Evolutionary conservation across 2,113 vertebrate genomes (phyloP).

Genomic region (cat (Felis catus)): F.catus_Fca126_mat1.0 CM031414.1:78706001-78706500

Average conservation of each 20-base stretch:
- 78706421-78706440: not conserved
- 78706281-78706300: not conserved
- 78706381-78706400: not conserved
- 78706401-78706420: not conserved
- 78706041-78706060: not conserved
- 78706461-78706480: not conserved
- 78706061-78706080: not conserved
- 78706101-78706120: not conserved
- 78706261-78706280: not conserved
- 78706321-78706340: not conserved
- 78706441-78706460: not conserved
- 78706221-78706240: not conserved
- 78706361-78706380: not conserved
- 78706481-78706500: not conserved
- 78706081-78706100: not conserved
- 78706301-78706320: not conserved
- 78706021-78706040: not conserved
- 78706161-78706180: not conserved
- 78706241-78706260: not conserved
- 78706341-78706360: not conserved
- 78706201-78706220: not conserved
- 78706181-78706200: not conserved
- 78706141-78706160: not conserved
- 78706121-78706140: not conserved
- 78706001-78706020: not conserved